phyloP scores from a whole-genome alignment of 2,797 vertebrate genomes.

The Glyptemys insculpta region DNA sequence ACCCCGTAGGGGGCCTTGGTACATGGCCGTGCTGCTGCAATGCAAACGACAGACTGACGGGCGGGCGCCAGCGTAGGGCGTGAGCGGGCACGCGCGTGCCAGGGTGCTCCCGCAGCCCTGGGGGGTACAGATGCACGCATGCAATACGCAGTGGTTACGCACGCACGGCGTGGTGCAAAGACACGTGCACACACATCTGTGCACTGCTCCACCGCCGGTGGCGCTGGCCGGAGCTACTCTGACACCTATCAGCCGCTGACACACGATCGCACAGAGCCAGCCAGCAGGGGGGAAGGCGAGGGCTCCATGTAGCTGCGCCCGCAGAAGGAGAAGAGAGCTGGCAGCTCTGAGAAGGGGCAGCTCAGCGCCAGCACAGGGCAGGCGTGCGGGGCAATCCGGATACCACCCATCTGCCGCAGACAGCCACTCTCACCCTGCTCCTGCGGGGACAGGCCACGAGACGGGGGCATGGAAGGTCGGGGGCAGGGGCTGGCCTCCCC shows the following conservation, averaged over 20 bases:
- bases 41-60: neutral
- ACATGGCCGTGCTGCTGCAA: neutral
- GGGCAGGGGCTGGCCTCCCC: rapidly evolving
- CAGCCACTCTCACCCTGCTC: neutral
- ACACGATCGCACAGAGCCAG: neutral
- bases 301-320: neutral
- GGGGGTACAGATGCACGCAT: too few species aligned
- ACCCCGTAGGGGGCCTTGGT: neutral
- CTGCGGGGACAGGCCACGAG: rapidly evolving
- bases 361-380: neutral
- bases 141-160: neutral
- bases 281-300: neutral
- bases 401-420: neutral
- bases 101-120: neutral
- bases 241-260: neutral
- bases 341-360: neutral
- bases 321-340: too few species aligned
- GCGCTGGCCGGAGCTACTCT: neutral
- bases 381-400: neutral
- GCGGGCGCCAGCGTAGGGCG: rapidly evolving
- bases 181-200: neutral
- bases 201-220: neutral
- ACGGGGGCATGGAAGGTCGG: rapidly evolving
- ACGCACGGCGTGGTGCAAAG: neutral
- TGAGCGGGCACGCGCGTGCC: neutral